Evolutionary conservation across 2,888 invertebrate genomes (phyloP).

Genomic region (Scaeva pyrastri): DNA sequence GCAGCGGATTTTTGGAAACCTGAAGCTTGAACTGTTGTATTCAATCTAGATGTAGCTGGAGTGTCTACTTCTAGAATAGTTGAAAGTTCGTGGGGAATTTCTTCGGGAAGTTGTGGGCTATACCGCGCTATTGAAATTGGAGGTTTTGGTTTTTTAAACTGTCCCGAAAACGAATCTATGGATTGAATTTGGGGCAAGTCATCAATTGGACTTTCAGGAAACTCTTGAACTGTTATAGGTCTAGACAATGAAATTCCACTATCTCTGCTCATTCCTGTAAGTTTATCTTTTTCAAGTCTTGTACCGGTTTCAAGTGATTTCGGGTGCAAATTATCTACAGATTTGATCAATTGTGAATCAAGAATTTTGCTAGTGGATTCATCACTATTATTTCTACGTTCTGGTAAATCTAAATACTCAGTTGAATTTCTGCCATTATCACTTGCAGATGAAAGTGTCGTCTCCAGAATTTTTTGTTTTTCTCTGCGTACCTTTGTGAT

Average conservation of each 20-base stretch:
- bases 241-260: constrained; percentile 83
- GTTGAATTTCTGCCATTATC: constrained; percentile 82
- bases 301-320: constrained; percentile 74
- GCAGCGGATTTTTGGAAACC: constrained; percentile 23
- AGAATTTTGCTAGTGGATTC: constrained; percentile 46
- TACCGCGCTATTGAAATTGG: constrained; percentile 80
- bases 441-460: constrained; percentile 82
- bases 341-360: constrained; percentile 48
- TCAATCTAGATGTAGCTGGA: constrained; percentile 85
- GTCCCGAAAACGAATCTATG: constrained; percentile 76
- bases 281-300: constrained; percentile 80
- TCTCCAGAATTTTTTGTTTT: constrained; percentile 84
- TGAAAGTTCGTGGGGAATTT: constrained; percentile 86
- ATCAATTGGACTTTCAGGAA: constrained; percentile 77
- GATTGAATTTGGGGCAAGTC: constrained; percentile 74
- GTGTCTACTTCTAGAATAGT: constrained; percentile 89
- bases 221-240: constrained; percentile 81
- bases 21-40: constrained; percentile 61
- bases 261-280: constrained; percentile 81
- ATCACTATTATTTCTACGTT: constrained; percentile 58
- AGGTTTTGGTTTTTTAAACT: constrained; percentile 77
- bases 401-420: constrained; percentile 82
- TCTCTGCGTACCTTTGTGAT: constrained; percentile 87
- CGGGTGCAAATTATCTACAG: constrained; percentile 41
- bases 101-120: constrained; percentile 82